Evolutionary conservation across 2,888 invertebrate species (phyloP).

Genomic region (Gastrophysa polygoni): DNA sequence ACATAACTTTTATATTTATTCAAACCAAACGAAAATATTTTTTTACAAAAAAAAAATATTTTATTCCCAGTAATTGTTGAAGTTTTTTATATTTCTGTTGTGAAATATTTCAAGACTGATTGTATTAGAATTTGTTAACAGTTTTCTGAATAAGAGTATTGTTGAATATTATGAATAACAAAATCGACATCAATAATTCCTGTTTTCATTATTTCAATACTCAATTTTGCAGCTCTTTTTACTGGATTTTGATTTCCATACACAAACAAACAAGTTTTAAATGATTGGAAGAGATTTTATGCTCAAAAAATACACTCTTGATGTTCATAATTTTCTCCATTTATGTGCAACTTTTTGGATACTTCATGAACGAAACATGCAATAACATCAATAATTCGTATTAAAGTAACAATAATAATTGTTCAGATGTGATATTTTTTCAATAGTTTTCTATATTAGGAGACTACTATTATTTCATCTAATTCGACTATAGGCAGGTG

Average conservation of each 20-base stretch:
- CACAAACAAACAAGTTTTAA: too few species aligned
- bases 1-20: background rate
- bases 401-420: background rate
- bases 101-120: constrained; percentile 39
- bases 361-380: background rate
- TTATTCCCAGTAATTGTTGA: too few species aligned
- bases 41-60: too few species aligned
- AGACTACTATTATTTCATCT: background rate
- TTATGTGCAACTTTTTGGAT: too few species aligned
- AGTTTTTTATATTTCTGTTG: constrained; percentile 15
- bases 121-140: constrained; percentile 37
- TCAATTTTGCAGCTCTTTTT: background rate
- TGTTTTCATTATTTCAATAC: background rate
- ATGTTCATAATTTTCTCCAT: too few species aligned
- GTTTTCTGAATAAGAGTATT: constrained; percentile 20
- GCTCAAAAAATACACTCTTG: too few species aligned
- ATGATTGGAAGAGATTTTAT: too few species aligned
- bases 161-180: background rate
- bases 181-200: background rate
- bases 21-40: background rate
- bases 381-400: background rate
- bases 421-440: background rate
- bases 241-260: background rate
- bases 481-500: too few species aligned
- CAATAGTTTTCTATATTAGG: background rate